These are phyloP conservation scores for Esox masquinongy DNA, from an alignment of 2,797 vertebrate species.

Conservation along the genomic window DNA sequence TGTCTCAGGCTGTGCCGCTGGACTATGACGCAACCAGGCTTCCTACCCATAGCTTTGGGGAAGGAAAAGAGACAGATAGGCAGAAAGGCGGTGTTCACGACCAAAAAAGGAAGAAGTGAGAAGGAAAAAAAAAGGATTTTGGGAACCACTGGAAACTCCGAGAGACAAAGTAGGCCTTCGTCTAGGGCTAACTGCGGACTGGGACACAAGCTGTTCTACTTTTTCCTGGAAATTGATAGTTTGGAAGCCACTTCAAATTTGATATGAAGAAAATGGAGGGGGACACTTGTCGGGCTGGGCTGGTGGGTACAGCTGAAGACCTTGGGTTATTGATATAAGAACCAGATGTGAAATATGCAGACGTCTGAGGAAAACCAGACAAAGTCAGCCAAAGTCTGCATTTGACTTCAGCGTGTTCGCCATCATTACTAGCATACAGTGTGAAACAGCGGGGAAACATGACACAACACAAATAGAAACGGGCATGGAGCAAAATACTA, in stretches of 20 bases:
- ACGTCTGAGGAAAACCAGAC: conserved; percentile 42
- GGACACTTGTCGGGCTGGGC: not conserved
- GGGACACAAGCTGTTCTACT: conserved; percentile 37
- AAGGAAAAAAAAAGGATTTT: conserved; percentile 3
- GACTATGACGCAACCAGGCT: conserved; percentile 66
- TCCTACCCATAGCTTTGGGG: conserved; percentile 71
- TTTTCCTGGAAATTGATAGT: conserved; percentile 49
- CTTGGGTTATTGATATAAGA: conserved; percentile 59
- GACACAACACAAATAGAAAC: too few relatives aligned
- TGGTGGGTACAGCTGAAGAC: conserved; percentile 46
- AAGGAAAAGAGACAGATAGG: conserved; percentile 57
- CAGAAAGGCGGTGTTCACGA: conserved; percentile 53
- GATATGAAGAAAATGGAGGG: conserved; percentile 17
- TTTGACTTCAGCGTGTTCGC: conserved; percentile 26
- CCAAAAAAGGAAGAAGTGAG: conserved; percentile 63
- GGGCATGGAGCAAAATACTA: too few relatives aligned
- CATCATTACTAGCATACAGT: not conserved
- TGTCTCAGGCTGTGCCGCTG: conserved; percentile 44
- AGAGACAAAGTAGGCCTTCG: conserved; percentile 38
- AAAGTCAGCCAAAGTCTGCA: conserved; percentile 19
- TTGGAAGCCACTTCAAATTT: conserved; percentile 49
- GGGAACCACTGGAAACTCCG: not conserved
- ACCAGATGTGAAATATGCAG: conserved; percentile 72
- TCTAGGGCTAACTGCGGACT: conserved; percentile 20
- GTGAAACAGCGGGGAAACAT: not conserved